phyloP scores from a whole-genome alignment of 2,113 vertebrate genomes.

The Aegithalos caudatus region DNA sequence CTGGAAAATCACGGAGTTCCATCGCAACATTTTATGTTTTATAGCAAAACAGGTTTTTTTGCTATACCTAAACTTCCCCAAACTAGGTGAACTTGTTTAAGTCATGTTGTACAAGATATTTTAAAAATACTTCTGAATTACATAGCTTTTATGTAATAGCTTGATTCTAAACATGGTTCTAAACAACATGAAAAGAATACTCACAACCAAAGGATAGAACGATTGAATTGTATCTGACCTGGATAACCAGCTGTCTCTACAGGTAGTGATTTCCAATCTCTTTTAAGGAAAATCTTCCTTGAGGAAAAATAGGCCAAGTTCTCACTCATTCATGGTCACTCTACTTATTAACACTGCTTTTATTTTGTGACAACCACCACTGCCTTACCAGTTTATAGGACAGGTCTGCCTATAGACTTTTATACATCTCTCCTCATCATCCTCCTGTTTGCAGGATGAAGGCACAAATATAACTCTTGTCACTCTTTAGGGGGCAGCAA shows the following conservation, averaged over 20 bases:
- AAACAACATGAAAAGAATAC: neutral
- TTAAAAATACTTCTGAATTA: neutral
- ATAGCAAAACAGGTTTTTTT: too few relatives aligned
- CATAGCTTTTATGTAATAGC: neutral
- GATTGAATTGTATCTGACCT: neutral
- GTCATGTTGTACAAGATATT: neutral
- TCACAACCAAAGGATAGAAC: neutral
- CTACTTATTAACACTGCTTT: neutral
- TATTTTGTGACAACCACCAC: neutral
- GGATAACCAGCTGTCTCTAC: neutral
- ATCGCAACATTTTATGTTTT: neutral
- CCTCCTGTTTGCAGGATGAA: neutral
- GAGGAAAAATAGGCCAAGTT: neutral
- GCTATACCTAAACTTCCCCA: neutral
- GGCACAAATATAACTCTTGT: neutral
- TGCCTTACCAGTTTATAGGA: too few relatives aligned
- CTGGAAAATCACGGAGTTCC: neutral
- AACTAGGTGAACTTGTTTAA: neutral
- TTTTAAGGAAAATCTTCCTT: neutral
- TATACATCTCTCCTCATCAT: neutral
- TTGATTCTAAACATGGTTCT: neutral
- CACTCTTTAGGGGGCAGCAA: neutral
- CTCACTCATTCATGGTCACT: neutral
- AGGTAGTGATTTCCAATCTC: neutral
- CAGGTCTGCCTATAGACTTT: neutral